Evolutionary conservation across 2,113 vertebrate genomes (phyloP).

Genomic region (Gallinago jamesoni): DNA sequence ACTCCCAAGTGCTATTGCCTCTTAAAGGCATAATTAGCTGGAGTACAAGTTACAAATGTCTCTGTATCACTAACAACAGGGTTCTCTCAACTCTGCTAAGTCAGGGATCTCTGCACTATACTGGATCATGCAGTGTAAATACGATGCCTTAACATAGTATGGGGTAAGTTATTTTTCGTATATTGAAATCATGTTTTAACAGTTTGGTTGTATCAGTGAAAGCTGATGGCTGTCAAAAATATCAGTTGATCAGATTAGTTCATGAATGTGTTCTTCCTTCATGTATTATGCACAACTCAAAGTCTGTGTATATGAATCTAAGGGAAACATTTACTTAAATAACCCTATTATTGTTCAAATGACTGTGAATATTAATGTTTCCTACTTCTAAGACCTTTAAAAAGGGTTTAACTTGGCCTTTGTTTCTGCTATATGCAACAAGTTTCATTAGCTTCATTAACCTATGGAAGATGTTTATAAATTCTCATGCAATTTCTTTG

Average conservation of each 20-base stretch:
- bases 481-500: background rate
- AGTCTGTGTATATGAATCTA: background rate
- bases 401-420: background rate
- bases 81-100: background rate
- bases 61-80: background rate
- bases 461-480: constrained; percentile 6
- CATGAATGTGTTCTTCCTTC: background rate
- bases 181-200: background rate
- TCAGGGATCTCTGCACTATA: background rate
- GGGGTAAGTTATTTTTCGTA: background rate
- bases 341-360: background rate
- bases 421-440: background rate
- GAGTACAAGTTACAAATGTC: background rate
- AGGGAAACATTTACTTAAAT: background rate
- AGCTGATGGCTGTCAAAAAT: background rate
- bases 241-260: background rate
- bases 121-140: background rate
- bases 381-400: background rate
- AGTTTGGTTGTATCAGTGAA: background rate
- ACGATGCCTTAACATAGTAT: background rate
- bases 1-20: background rate
- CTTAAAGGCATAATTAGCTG: background rate
- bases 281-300: background rate
- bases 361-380: background rate
- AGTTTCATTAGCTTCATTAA: background rate